Evolutionary conservation across 2,113 vertebrate species (phyloP).

Genomic region (Neogobius melanostomus): DNA sequence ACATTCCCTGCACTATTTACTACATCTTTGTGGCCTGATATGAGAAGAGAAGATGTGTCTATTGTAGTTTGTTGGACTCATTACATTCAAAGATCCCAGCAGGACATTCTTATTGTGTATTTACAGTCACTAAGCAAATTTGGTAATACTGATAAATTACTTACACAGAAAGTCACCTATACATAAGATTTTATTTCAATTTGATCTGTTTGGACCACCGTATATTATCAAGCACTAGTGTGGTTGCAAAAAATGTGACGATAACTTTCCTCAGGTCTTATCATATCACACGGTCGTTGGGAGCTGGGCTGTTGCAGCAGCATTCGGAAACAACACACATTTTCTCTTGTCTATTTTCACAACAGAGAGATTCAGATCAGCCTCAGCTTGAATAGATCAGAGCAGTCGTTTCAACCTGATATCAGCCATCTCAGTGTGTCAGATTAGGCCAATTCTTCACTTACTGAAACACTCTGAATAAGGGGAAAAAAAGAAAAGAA

Average conservation of each 20-base stretch:
- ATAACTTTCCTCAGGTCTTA: constrained; percentile 38
- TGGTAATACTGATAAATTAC: too few relatives aligned
- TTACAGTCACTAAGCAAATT: too few relatives aligned
- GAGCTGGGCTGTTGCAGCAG: constrained; percentile 24
- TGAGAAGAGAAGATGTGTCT: too few relatives aligned
- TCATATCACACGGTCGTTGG: constrained; percentile 45
- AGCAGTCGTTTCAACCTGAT: constrained; percentile 44
- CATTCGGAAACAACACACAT: constrained; percentile 37
- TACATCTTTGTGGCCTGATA: not conserved
- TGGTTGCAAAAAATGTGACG: constrained; percentile 6
- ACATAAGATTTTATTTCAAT: not conserved
- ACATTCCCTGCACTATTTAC: not conserved
- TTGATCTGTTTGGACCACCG: not conserved
- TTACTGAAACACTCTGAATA: constrained; percentile 46
- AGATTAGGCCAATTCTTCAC: constrained; percentile 54
- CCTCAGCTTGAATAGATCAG: constrained; percentile 55
- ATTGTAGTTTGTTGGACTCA: too few relatives aligned
- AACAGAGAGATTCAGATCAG: constrained; percentile 55
- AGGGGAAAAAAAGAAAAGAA: constrained; percentile 19
- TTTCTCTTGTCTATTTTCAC: constrained; percentile 46
- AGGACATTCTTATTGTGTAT: too few relatives aligned
- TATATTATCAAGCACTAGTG: not conserved
- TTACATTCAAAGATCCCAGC: too few relatives aligned
- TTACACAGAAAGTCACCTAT: too few relatives aligned
- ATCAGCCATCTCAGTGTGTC: constrained; percentile 42